Base-by-base conservation (phyloP, 2,113 vertebrate species). In the Otolemur garnettii region DNA sequence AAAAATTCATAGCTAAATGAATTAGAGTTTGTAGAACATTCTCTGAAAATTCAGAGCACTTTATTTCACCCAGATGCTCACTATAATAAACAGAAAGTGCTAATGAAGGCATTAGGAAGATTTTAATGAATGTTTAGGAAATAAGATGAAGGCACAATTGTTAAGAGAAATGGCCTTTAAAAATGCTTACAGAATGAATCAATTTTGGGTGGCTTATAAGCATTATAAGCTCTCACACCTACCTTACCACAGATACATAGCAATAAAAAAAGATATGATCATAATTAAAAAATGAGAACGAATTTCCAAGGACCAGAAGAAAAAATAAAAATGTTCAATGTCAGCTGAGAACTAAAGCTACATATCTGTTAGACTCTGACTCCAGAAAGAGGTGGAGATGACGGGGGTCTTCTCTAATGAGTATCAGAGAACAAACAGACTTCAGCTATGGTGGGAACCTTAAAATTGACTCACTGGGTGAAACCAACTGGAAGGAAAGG, bases 91-190 rank as follows among this genome's bases (percentile, higher is more conserved):
- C 19, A 96, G 11, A 87, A 93, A 96, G 69, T 59, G 17, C 75
- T 82, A 71, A 9, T 91, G 64, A 88, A 11, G 17, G 3, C 14
- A 30, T 94, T 90, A 80, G 45, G 68, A 96, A 78, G 7, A 74
- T 79, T 95, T 80, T 89, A 80, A 64, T 94, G 69, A 86, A 59
- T 38, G 24, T 74, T 95, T 75, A 81, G 45, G 45, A 95, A 87
- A 80, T 68, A 97, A 84, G 19, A 42, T 91, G 82, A 90, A 74
- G 66, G 26, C 57, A 71, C 1, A 26, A 10, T 75, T 81, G 87
- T 93, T 69, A 92, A 90, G 24, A 53, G 30, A 91, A 83, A 69
- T 75, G 5, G 26, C 9, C 19, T 81, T 88, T 19, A 93, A 19
- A 93, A n/a, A 66, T 81, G 42, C 79, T 93, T 92, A 80, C 5